Evolutionary conservation across 2,113 vertebrate genomes (phyloP), one percentile per base, ranked within the genome.

Genomic region (Erythrolamprus reginae): DNA sequence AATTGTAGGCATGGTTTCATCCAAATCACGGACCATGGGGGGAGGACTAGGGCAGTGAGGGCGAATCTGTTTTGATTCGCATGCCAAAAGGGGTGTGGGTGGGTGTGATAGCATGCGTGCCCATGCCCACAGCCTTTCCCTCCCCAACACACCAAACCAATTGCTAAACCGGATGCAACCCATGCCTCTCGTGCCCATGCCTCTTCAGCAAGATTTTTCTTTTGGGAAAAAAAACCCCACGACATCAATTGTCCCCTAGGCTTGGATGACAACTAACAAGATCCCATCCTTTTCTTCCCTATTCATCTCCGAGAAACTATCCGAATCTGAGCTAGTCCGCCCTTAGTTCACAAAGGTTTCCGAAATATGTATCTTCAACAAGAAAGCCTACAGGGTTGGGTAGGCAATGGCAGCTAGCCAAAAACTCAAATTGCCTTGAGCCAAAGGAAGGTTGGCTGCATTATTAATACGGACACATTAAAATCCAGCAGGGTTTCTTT

Each of bases 401-500:
- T 26, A 89, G 17, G 89, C 38, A 53, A 51, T 10, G 15, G 89
- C 65, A 19, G 42, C 87, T 85, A 93, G 86, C 17, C 89, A 93
- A 90, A 93, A 88, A 3, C 0, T 0, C 0, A 1, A 15, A 50
- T 8, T 82, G 28, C 86, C 90, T 84, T 90, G 38, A 7, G 0
- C 17, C 89, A 92, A 90, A 77, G n/a, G 19, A 55, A 86, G 45
- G 10, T 87, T 93, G 93, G 47, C 51, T 88, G 82, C 56, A 83
- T 85, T 92, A 91, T 86, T 94, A 88, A 92, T 87, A 89, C 1
- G 77, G 3, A 87, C 89, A 70, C 55, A 87, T 23, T 83, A 33
- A 86, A 91, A 91, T 83, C 51, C 48, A 92, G 70, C 82, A 48
- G 48, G 82, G 50, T 90, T 94, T 61, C 84, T 86, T 90, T 86